Base-by-base conservation (phyloP, 1,140 invertebrate genomes). In the Eubasilissa regina region DNA sequence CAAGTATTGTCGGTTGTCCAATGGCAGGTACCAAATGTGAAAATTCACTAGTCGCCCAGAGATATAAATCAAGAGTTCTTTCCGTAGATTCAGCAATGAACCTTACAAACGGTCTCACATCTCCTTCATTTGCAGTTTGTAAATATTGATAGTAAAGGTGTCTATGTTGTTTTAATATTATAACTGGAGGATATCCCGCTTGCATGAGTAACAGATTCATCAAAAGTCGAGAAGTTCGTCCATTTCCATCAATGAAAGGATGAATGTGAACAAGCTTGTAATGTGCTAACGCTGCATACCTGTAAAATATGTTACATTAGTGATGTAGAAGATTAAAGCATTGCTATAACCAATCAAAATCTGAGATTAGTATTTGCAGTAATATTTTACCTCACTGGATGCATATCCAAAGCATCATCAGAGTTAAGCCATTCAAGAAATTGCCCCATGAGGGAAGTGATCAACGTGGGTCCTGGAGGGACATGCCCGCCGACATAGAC, bases 131-230 rank as follows among this genome's bases (percentile, higher is more conserved):
- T 0, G 97, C 98, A 17, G 94, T 89, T 85, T 98, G 94, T 12
- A 99, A 88, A 84, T 94, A 93, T 81, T 97, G 92, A 85, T 98
- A 99, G 87, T 96, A 96, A 55, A 94, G 91, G 78, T 93, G 92
- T 1, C 91, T 87, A 79, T 99, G 95, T 85, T 98, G 95, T 83
- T 98, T 98, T 72, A 95, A 92, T 73, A 99, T 96, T 66, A 98
- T 98, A 6, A 98, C 96, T 0, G 98, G 97, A 4, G 98, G 98
- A 89, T 96, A 99, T 0, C 97, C 98, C n/a, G 96, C 95, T 87
- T 97, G 95, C 95, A 99, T 98, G n/a, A 99, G 90, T 79, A 99
- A 94, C 79, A 98, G 92, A 87, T 99, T 99, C 97, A 99, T 99
- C 0, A 99, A 89, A 9, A 99, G 90, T 51, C 98, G 89, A 3